phyloP scores from a whole-genome alignment of 2,113 vertebrate species.

The Mastomys natalensis region DNA sequence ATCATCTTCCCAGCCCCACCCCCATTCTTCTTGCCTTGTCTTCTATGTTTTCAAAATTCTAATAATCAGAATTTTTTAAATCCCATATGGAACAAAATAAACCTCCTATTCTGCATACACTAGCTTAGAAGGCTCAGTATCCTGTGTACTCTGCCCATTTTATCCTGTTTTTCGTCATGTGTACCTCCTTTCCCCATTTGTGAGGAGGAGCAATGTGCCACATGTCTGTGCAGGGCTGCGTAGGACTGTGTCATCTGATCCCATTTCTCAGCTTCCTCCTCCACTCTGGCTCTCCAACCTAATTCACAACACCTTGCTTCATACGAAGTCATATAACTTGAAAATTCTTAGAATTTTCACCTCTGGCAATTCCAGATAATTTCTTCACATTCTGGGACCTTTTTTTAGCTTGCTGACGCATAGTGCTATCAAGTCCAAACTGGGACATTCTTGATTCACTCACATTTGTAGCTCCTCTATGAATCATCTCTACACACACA shows the following conservation, averaged over 20 bases:
- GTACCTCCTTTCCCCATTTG: neutral
- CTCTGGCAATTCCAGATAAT: neutral
- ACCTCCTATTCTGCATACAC: neutral
- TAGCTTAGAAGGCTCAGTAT: neutral
- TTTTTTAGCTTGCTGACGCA: neutral
- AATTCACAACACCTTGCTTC: neutral
- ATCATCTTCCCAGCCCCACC: neutral
- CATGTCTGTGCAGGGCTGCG: fast-evolving
- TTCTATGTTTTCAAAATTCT: neutral
- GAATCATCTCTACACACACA: neutral
- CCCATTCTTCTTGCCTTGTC: neutral
- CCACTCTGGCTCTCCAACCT: neutral
- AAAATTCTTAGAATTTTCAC: conserved; percentile 28
- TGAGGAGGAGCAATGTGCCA: neutral
- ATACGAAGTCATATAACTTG: neutral
- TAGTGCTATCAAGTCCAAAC: neutral
- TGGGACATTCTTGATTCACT: neutral
- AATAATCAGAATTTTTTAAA: conserved; percentile 27
- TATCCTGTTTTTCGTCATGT: neutral
- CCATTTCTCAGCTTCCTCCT: neutral
- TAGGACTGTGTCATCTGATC: neutral
- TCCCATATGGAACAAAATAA: neutral
- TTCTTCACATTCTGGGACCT: neutral
- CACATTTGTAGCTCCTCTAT: neutral
- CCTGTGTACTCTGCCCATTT: neutral